phyloP scores from a whole-genome alignment of 2,888 invertebrate genomes.

The Thymelicus sylvestris region DNA sequence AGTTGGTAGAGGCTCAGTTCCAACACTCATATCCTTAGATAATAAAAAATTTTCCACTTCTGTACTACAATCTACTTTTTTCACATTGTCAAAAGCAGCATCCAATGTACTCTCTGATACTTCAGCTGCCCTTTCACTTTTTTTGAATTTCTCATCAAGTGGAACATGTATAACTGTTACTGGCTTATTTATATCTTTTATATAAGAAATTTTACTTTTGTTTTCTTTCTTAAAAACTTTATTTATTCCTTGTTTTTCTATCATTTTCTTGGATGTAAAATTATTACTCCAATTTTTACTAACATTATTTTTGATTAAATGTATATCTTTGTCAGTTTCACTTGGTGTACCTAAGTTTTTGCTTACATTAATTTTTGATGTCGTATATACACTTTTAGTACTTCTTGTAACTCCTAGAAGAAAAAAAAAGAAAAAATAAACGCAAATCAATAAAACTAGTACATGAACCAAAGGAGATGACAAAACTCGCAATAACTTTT shows the following conservation, averaged over 20 bases:
- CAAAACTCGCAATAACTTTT: neutral
- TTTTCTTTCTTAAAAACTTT: constrained; percentile 44
- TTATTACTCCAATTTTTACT: constrained; percentile 48
- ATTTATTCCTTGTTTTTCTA: constrained; percentile 47
- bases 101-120: constrained; percentile 32
- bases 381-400: constrained; percentile 47
- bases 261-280: constrained; percentile 45
- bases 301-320: constrained; percentile 52
- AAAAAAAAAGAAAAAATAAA: neutral
- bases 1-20: constrained; percentile 53
- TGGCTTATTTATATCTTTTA: constrained; percentile 53
- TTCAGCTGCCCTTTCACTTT: constrained; percentile 40
- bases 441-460: neutral
- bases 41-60: constrained; percentile 48
- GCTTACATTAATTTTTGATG: constrained; percentile 57
- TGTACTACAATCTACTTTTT: constrained; percentile 48
- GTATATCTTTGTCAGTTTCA: constrained; percentile 57
- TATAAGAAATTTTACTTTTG: constrained; percentile 47
- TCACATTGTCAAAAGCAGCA: constrained; percentile 36
- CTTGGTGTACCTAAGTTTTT: constrained; percentile 55
- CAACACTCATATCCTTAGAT: constrained; percentile 53
- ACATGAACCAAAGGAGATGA: neutral
- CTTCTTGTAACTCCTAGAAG: constrained; percentile 41
- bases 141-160: constrained; percentile 53
- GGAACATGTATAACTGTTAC: constrained; percentile 63